Evolutionary conservation across 2,113 vertebrate species (phyloP), one percentile per base, ranked within the genome.

Genomic region (Prunella fulvescens): DNA sequence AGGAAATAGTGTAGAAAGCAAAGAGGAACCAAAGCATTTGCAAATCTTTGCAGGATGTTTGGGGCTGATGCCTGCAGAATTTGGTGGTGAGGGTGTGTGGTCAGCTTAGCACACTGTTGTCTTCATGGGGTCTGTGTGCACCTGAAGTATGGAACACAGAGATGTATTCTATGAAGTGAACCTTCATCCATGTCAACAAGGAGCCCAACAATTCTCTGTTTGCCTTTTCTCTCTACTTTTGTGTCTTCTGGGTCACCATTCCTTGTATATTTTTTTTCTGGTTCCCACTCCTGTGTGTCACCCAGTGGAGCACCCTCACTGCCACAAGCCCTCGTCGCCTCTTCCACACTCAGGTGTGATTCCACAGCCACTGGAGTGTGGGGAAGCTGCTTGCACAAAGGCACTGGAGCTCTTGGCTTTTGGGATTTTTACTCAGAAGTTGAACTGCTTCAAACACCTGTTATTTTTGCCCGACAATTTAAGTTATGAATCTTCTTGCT

Each of bases 11-110:
- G 25, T 61, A 71, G 61, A 61, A 82, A 78, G 87, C 22, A 44
- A 60, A 81, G 53, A 79, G 53, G 23, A 89, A 37, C n/a, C 67
- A 70, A 72, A 88, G 13, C 19, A 26, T 54, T 29, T 91, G 14
- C 23, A 78, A 78, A 51, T 47, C 53, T 91, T 88, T 91, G 72
- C 45, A 83, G 51, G 81, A 39, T 54, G 24, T 23, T n/a, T 6
- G 10, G 81, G 35, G 31, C 33, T 48, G 28, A 19, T 70, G 40
- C 54, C n/a, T 8, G 11, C 44, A 47, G 48, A 86, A 25, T 33
- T 76, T n/a, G 40, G 25, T 0, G 0, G 45, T 28, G 45, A 69
- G 53, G 33, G 12, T 0, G 0, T 48, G 28, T 42, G 12, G 2
- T 60, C 61, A 76, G 53, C 50, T 42, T 64, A 81, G 71, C 24